Evolutionary conservation across 1,140 invertebrate genomes (phyloP).

Genomic region (Drosophila jambulina): DNA sequence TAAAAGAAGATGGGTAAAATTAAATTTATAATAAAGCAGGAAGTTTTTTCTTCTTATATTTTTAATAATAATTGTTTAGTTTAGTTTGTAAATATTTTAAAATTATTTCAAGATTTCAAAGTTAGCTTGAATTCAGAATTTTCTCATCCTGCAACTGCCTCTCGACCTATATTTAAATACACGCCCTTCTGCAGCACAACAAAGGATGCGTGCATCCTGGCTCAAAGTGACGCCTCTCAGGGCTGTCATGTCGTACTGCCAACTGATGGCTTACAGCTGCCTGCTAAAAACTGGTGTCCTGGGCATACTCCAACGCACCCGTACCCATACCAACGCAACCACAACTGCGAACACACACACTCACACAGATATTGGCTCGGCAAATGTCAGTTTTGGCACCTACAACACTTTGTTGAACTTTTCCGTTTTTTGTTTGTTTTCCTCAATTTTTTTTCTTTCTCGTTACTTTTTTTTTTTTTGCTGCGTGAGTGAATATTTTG

Average conservation of each 20-base stretch:
- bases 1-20: too few relatives aligned
- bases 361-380: slow-evolving; percentile 39
- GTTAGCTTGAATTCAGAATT: too few relatives aligned
- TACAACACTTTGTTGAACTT: slow-evolving; percentile 65
- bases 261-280: slow-evolving; percentile 68
- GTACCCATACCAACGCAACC: slow-evolving; percentile 4
- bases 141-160: neutral
- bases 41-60: neutral
- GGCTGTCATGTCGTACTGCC: slow-evolving; percentile 68
- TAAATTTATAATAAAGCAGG: too few relatives aligned
- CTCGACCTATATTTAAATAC: slow-evolving; percentile 1
- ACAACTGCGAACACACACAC: slow-evolving; percentile 4
- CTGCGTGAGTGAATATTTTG: slow-evolving; percentile 70
- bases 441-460: slow-evolving; percentile 11
- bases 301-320: slow-evolving; percentile 15
- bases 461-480: slow-evolving; percentile 25
- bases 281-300: slow-evolving; percentile 62
- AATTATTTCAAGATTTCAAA: neutral
- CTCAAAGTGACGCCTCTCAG: slow-evolving; percentile 46
- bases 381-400: slow-evolving; percentile 77
- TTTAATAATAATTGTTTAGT: neutral
- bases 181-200: neutral
- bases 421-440: slow-evolving; percentile 32
- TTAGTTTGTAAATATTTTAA: neutral
- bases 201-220: slow-evolving; percentile 23